Evolutionary conservation across 1,140 invertebrate genomes (phyloP), one percentile per base, ranked within the genome.

Genomic region (Vanessa atalanta): DNA sequence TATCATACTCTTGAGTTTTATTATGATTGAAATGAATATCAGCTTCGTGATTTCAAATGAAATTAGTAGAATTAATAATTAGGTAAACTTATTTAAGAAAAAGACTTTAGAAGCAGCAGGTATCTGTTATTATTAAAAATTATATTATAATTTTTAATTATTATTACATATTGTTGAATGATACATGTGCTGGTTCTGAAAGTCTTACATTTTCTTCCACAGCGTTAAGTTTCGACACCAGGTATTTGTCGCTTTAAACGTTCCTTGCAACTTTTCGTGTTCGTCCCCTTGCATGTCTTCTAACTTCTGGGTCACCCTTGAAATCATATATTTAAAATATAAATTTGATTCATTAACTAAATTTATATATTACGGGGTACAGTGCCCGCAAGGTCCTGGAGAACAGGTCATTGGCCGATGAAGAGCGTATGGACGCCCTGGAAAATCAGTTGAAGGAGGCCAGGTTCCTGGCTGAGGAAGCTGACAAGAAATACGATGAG

Each of bases 401-500:
- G 95, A 99, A 99, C 96, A 97, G 99, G 94, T 98, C 97, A 93
- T 96, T 99, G 95, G 97, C 98, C 88, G 99, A 99, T 96, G 99
- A 99, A 94, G 99, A 99, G 95, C 98, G 99, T 93, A 99, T 99
- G 97, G 99, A 99, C 93, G 96, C 97, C 90, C 95, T 99, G 91
- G 99, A 99, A 93, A 98, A 97, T 94, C 99, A 99, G 94, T 95
- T 99, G 92, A 99, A 99, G 95, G 99, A 99, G 94, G 99, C 99
- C 93, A 96, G 99, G 93, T 99, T 99, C 96, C 96, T 99, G 91
- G 99, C 99, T 93, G 99, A 99, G 95, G 99, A 99, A 94, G 99
- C 99, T 90, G 99, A 99, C 96, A 98, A 99, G 95, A 99, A 99
- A 99, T 99, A 99, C 95, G 99, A 99, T 97, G 99, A 99, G 98